Evolutionary conservation across 2,113 vertebrate genomes (phyloP), one percentile per base, ranked within the genome.

Genomic region (Prolemur simus): DNA sequence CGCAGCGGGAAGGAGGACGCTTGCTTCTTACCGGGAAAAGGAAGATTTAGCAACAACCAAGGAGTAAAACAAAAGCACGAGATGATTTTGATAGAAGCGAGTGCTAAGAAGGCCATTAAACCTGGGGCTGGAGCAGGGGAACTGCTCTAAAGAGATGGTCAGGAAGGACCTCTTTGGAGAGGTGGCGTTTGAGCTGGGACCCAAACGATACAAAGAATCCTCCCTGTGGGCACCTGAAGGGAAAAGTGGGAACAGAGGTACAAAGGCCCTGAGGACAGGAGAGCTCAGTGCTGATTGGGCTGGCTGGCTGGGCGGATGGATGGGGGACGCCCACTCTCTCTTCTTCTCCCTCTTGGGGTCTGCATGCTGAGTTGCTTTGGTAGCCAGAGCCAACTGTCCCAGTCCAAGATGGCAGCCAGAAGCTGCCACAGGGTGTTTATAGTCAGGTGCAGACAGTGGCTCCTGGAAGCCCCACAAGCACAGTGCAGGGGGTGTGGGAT

Each of bases 401-500:
- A 78, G 52, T 81, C 42, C 60, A 54, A 78, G 54, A 47, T 42
- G 81, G 58, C 20, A 45, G 39, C 39, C 2, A 12, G 68, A 39
- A 54, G 0, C 64, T 45, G 10, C 21, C 39, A 10, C 17, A 8
- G 13, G 6, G 27, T 14, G 17, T 58, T 25, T 45, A 4, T 45
- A 29, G 39, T 47, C 54, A 29, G 32, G 80, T 15, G 60, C 37
- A 64, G 34, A 21, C 6, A 7, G 27, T 66, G 58, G 73, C 42
- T 56, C 25, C 27, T 20, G 64, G 14, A 69, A 82, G 64, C 8
- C 32, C 17, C 20, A n/a, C 34, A 13, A 1, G 0, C 45, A 37
- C 8, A 32, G 42, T 3, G 10, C 21, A 18, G 29, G 32, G 29
- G 13, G 1, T 11, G 29, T 2, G 81, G n/a, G 14, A 1, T 3